Evolutionary conservation across 1,140 invertebrate genomes (phyloP).

Genomic region (Schlechtendalia chinensis): DNA sequence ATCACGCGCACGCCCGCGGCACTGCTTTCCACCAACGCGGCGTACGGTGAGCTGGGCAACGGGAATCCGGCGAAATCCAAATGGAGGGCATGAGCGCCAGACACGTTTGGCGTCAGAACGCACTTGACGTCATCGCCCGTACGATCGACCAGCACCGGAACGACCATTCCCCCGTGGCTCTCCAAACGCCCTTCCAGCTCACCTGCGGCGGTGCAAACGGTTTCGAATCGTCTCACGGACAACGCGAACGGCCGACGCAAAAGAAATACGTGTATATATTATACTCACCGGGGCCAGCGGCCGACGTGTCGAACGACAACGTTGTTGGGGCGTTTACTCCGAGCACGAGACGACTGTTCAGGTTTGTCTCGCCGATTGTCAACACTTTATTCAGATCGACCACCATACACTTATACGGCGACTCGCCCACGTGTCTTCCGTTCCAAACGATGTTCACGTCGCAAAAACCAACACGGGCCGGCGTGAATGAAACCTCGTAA

Average conservation of each 20-base stretch:
- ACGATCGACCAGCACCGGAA: conserved; percentile 55
- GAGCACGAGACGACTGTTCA: conserved; percentile 51
- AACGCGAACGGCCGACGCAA: no score
- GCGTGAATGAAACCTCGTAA: conserved; percentile 68
- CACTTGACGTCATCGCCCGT: conserved; percentile 57
- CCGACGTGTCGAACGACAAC: conserved; percentile 71
- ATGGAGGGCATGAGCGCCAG: conserved; percentile 57
- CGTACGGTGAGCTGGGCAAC: conserved; percentile 60
- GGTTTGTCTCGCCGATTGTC: conserved; percentile 51
- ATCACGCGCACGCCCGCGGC: conserved; percentile 64
- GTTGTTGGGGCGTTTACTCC: conserved; percentile 62
- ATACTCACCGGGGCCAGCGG: conserved; percentile 68
- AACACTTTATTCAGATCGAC: conserved; percentile 53
- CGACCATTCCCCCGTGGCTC: conserved; percentile 64
- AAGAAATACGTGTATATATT: neutral
- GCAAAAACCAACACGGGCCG: conserved; percentile 71
- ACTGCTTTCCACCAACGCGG: conserved; percentile 54
- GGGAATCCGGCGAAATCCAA: conserved; percentile 59
- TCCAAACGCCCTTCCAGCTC: conserved; percentile 70
- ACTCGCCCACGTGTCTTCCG: conserved; percentile 57
- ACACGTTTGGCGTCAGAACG: conserved; percentile 58
- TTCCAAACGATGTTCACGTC: conserved; percentile 72
- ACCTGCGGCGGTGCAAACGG: conserved; percentile 57
- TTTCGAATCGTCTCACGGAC: neutral
- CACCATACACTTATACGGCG: conserved; percentile 54